Evolutionary conservation across 2,797 vertebrate genomes (phyloP).

Genomic region (Stomatorhinus walkeri): DNA sequence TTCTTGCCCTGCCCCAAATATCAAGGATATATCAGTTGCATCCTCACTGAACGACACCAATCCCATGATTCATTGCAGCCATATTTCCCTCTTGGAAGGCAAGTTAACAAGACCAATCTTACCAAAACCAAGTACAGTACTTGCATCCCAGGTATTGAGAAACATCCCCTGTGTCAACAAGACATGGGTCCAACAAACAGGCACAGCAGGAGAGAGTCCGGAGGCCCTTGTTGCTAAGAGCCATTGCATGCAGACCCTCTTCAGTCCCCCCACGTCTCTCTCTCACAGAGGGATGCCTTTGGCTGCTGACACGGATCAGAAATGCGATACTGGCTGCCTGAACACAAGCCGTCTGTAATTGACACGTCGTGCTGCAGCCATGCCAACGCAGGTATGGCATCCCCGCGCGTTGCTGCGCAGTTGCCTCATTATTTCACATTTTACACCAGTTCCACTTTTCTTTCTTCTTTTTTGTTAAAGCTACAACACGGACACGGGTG

Average conservation of each 20-base stretch:
- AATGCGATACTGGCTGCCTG: constrained; percentile 10
- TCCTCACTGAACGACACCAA: background rate
- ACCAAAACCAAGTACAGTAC: background rate
- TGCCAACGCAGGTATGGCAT: background rate
- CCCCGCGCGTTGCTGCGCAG: no score
- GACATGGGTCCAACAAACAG: background rate
- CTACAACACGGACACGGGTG: background rate
- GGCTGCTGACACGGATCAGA: constrained; percentile 1
- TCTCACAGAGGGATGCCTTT: constrained; percentile 4
- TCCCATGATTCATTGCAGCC: background rate
- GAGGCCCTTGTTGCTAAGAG: constrained; percentile 17
- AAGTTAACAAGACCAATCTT: background rate
- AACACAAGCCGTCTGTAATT: constrained; percentile 16
- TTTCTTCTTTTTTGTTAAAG: background rate
- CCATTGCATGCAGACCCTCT: background rate
- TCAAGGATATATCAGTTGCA: background rate
- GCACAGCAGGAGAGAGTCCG: background rate
- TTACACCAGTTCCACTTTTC: background rate
- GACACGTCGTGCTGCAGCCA: background rate
- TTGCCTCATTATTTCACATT: background rate
- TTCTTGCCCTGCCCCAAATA: background rate
- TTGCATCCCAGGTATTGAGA: background rate
- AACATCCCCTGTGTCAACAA: background rate
- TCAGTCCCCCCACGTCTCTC: background rate
- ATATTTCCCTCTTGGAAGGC: background rate